Percentiles rank a stretch among this genome's conserved stretches.
Conservation (phyloP, 2,113 vertebrate species). For the Anseranas semipalmata region DNA sequence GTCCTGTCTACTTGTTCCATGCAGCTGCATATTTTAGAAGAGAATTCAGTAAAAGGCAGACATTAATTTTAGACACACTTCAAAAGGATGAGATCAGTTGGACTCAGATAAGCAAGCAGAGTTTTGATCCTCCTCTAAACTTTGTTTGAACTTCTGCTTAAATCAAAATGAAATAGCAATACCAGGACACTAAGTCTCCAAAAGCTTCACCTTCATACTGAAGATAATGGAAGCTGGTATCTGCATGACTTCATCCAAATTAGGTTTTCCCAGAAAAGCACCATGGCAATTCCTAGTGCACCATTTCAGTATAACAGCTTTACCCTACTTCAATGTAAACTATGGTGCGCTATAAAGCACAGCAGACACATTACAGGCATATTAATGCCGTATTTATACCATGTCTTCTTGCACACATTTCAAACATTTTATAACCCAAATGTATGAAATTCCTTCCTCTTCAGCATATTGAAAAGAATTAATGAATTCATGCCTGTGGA, state of each 20-base stretch:
- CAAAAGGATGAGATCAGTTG: constrained; percentile 30
- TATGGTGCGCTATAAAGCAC: not conserved
- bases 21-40: not conserved
- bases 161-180: not conserved
- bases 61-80: constrained; percentile 45
- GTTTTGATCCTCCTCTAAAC: constrained; percentile 23
- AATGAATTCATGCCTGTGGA: not conserved
- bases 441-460: not conserved
- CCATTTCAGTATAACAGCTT: not conserved
- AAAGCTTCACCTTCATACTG: not conserved
- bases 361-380: not conserved
- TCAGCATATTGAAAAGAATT: not conserved
- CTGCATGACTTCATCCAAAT: not conserved
- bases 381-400: not conserved
- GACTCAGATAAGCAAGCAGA: constrained; percentile 24
- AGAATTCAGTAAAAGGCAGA: not conserved
- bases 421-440: not conserved
- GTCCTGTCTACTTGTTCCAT: not conserved
- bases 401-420: not conserved
- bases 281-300: not conserved
- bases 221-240: not conserved
- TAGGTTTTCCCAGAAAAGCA: not conserved
- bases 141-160: constrained; percentile 7
- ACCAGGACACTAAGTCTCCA: not conserved
- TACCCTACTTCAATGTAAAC: not conserved